A percentile compares a stretch with the other conserved stretches of the same genome.
These are phyloP conservation scores for Hypercompe scribonia DNA, from an alignment of 2,888 invertebrate genomes.

Conservation along the genomic window DNA sequence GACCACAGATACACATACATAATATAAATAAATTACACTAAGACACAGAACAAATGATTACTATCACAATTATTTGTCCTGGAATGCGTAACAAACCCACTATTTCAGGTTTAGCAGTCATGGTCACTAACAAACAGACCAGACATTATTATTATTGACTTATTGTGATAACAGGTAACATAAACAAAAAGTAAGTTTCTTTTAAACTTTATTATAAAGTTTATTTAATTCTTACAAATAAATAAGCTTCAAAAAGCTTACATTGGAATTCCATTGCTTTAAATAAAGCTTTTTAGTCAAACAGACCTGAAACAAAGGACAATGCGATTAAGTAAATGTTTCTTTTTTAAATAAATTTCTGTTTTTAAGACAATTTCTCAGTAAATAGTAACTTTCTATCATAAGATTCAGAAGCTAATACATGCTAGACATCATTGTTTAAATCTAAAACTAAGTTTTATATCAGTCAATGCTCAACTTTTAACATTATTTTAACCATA, in stretches of 20 bases:
- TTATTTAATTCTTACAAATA: conserved; percentile 76
- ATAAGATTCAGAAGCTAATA: conserved; percentile 87
- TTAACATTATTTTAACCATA: too few relatives aligned
- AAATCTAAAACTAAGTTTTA: background rate
- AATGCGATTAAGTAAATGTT: conserved; percentile 48
- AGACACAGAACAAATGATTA: too few relatives aligned
- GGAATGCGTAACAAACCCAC: too few relatives aligned
- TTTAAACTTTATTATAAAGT: conserved; percentile 75
- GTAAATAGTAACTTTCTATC: conserved; percentile 66
- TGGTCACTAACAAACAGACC: too few relatives aligned
- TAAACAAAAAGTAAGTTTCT: conserved; percentile 33
- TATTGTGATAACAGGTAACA: background rate
- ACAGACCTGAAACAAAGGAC: conserved; percentile 89
- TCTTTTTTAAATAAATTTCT: background rate
- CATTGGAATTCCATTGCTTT: conserved; percentile 79
- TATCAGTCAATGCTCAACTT: too few relatives aligned
- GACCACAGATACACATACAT: too few relatives aligned
- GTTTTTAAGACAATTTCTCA: conserved; percentile 52
- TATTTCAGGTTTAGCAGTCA: too few relatives aligned
- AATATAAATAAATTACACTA: too few relatives aligned
- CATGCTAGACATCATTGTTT: conserved; percentile 85
- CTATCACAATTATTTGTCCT: too few relatives aligned
- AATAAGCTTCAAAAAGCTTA: conserved; percentile 81
- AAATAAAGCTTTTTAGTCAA: conserved; percentile 88
- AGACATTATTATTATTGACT: background rate